These are phyloP conservation scores for Scylla paramamosain DNA, from an alignment of 1,140 invertebrate species.

Conservation along the genomic window DNA sequence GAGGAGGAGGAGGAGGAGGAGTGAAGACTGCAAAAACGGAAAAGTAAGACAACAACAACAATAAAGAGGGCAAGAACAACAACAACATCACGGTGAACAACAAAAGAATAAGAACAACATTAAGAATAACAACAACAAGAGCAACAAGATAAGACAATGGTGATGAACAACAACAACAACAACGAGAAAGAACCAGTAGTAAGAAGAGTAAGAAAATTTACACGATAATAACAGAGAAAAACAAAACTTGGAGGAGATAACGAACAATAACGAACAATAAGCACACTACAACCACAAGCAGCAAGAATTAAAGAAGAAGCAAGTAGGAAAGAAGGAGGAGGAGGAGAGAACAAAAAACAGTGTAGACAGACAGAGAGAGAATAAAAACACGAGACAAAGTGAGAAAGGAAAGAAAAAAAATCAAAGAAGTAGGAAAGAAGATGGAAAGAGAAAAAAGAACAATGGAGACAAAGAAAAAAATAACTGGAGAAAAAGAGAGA, in stretches of 20 bases:
- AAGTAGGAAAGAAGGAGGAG: neutral
- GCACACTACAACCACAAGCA: neutral
- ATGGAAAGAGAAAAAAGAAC: neutral
- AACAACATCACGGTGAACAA: neutral
- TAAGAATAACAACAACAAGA: neutral
- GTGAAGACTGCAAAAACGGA: neutral
- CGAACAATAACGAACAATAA: neutral
- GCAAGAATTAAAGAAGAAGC: neutral
- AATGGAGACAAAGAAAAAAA: neutral
- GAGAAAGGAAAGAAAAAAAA: neutral
- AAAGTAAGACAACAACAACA: neutral
- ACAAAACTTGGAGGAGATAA: neutral
- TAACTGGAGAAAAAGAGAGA: too few species aligned
- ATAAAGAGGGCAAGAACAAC: too few species aligned
- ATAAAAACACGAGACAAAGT: neutral
- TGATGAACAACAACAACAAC: neutral
- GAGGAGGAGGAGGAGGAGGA: constrained; percentile 1
- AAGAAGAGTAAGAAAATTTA: neutral
- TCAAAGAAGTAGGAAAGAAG: neutral
- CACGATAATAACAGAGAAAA: neutral
- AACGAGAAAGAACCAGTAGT: neutral
- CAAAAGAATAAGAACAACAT: neutral
- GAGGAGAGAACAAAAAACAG: neutral
- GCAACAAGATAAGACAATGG: neutral
- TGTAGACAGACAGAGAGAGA: neutral